These are phyloP conservation scores for Nothoprocta perdicaria DNA, from an alignment of 2,113 vertebrate genomes.

Conservation along the genomic window DNA sequence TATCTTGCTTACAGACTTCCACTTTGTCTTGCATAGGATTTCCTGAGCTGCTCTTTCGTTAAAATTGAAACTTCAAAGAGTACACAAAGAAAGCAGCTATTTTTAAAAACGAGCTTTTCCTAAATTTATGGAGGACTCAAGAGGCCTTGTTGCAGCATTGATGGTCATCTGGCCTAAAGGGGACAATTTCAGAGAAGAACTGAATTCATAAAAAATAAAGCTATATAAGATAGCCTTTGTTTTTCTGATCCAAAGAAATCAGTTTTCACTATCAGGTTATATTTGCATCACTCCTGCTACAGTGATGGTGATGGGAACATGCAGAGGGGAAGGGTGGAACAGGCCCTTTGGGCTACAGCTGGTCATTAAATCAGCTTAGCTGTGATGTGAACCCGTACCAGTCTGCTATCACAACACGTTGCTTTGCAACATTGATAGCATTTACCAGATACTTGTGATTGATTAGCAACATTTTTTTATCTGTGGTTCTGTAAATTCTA, in stretches of 20 bases:
- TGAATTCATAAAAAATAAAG: background rate
- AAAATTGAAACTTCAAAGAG: background rate
- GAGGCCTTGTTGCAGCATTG: background rate
- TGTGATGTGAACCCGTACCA: background rate
- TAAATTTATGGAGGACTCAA: background rate
- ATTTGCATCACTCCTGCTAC: background rate
- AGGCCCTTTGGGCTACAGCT: background rate
- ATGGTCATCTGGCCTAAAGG: background rate
- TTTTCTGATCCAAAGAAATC: background rate
- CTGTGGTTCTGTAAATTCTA: background rate
- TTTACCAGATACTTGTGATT: background rate
- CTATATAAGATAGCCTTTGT: background rate
- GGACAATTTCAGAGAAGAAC: background rate
- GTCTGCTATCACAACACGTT: background rate
- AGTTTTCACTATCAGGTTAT: background rate
- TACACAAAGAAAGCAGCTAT: background rate
- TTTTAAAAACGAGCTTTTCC: background rate
- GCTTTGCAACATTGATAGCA: background rate
- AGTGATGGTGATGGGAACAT: background rate
- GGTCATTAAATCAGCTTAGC: background rate
- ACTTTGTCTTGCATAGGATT: background rate
- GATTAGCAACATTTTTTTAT: background rate
- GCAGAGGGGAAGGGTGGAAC: background rate
- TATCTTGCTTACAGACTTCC: background rate
- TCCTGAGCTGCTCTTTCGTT: background rate